Evolutionary conservation across 1,140 invertebrate species (phyloP).

Genomic region (Trissolcus basalis): DNA sequence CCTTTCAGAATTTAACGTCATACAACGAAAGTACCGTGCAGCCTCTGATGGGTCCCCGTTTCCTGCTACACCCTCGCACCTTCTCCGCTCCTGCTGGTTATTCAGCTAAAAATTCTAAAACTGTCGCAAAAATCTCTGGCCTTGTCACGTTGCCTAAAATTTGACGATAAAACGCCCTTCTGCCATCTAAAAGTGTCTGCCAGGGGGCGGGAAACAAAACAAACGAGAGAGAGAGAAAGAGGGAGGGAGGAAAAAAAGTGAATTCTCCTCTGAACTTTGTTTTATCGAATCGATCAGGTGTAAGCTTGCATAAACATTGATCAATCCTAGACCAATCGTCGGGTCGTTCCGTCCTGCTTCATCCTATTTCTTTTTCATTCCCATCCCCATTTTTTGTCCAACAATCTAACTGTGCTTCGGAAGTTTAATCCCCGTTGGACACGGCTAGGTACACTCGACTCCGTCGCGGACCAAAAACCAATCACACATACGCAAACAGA

Average conservation of each 20-base stretch:
- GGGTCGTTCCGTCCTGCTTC: not conserved
- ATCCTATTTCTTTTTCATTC: conserved; percentile 5
- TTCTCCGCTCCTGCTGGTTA: too few relatives aligned
- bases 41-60: not conserved
- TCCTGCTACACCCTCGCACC: not conserved
- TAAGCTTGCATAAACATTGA: too few relatives aligned
- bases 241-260: too few relatives aligned
- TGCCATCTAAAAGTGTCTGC: not conserved
- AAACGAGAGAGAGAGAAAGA: too few relatives aligned
- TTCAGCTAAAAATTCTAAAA: conserved; percentile 6
- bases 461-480: conserved; percentile 48
- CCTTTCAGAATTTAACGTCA: conserved; percentile 41
- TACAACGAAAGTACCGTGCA: conserved; percentile 15
- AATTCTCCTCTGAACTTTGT: too few relatives aligned
- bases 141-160: conserved; percentile 15
- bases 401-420: conserved; percentile 39
- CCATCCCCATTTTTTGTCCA: conserved; percentile 10
- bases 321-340: not conserved
- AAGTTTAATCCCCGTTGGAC: conserved; percentile 48
- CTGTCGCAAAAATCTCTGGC: conserved; percentile 14
- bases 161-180: conserved; percentile 13
- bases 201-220: too few relatives aligned
- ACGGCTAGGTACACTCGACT: conserved; percentile 32
- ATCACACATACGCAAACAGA: conserved; percentile 52
- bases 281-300: too few relatives aligned